A percentile compares a stretch with the other conserved stretches of the same genome.
Evolutionary conservation across 2,888 invertebrate genomes (phyloP).

Genomic region (Chalcis sispes): DNA sequence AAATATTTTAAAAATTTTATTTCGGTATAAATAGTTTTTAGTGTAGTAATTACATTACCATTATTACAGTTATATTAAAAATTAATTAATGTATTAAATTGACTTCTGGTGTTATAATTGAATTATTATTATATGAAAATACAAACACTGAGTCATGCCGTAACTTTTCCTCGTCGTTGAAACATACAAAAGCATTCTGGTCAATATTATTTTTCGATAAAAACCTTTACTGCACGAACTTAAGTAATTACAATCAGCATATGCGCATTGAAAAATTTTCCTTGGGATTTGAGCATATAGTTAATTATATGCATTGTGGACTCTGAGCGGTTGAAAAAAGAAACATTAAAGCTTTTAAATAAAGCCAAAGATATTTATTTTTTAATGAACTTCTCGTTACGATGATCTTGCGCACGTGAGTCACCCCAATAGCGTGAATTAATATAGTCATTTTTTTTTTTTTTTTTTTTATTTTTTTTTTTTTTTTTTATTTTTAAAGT

Average conservation of each 20-base stretch:
- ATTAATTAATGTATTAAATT: background rate
- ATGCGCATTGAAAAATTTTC: constrained; percentile 2
- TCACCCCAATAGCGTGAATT: constrained; percentile 11
- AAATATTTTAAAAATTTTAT: background rate
- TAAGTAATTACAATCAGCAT: constrained; percentile 36
- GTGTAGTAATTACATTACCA: background rate
- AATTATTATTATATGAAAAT: constrained; percentile 1
- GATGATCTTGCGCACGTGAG: constrained; percentile 27
- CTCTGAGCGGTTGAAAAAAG: constrained; percentile 6
- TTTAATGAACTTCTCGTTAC: background rate
- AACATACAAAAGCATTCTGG: constrained; percentile 26
- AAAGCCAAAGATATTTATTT: constrained; percentile 13
- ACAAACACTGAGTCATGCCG: constrained; percentile 29
- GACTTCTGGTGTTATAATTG: background rate
- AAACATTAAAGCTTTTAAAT: constrained; percentile 21
- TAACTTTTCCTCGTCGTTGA: constrained; percentile 15
- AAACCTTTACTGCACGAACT: constrained; percentile 18
- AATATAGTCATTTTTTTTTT: constrained; percentile 14
- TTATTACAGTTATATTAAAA: background rate
- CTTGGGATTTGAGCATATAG: background rate
- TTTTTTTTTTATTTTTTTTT: constrained; percentile 8
- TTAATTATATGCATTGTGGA: background rate
- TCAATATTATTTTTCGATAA: constrained; percentile 18
- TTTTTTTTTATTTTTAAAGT: background rate
- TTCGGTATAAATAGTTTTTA: too few relatives aligned